Evolutionary conservation across 2,888 invertebrate species (phyloP), one percentile per base, ranked within the genome.

Genomic region (Parasteatoda lunata): DNA sequence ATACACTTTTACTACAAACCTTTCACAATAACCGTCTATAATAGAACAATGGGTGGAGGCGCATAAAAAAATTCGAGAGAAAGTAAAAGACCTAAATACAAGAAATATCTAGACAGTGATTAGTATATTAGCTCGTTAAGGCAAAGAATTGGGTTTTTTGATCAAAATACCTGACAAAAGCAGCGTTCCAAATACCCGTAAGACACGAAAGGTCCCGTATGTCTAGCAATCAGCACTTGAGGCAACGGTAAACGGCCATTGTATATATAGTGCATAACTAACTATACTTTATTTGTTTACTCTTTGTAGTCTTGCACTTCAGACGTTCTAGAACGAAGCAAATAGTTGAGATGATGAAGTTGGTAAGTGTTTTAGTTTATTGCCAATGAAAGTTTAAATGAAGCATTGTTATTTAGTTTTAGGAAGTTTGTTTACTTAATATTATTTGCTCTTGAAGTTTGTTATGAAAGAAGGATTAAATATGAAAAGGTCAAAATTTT

Each of bases 51-150:
- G 64, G 59, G 15, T 54, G 59, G 54, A 68, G 45, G 30, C 30
- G 30, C 9, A 68, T 52, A 75, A 78, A 59, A 72, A 78, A 78
- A 69, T 45, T 11, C 45, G 45, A 66, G 66, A 65, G 8, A 49
- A 11, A 77, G 77, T 65, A 77, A 84, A 70, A 84, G 78, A 79
- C 77, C 73, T 66, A 80, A 66, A 80, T 80, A 80, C 66, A 52
- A 54, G 49, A 80, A 73, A 59, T 75, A 73, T 49, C 73, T 68
- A 78, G 78, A 78, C 64, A 69, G 59, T 52, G 78, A 78, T 84
- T 84, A 84, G 73, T 69, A 75, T 52, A 78, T 68, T 78, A 68
- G 52, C 84, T 82, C 82, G 76, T 82, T 82, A 30, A 82, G 51
- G 69, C 76, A 69, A 77, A 64, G 59, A 73, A 84, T 78, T 75